Base-by-base conservation (phyloP, 2,888 invertebrate species). In the Hemicrepidius hirtus region DNA sequence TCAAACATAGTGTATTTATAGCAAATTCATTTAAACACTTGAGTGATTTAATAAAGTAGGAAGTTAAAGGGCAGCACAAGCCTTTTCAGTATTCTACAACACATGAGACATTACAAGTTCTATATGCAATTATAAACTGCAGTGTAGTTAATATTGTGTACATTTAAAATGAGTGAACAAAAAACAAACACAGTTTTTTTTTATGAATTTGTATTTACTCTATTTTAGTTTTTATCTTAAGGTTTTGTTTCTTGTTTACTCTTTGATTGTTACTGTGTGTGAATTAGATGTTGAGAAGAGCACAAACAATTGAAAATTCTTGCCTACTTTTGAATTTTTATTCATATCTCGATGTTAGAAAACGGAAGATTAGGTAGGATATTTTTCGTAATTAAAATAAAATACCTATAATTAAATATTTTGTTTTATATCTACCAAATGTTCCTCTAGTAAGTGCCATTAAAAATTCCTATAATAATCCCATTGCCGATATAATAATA, bases 321-420 rank as follows among this genome's bases (percentile, higher is more conserved):
- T 75, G 72, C 72, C 68, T 72, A 74, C 75, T 73, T 76, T 71
- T 76, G 72, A 72, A 72, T 77, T 76, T 76, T 72, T 70, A 77
- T 71, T 77, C 71, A 74, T 76, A 74, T 77, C 76, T 77, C 62
- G 76, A 75, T 77, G 77, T 77, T 77, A 76, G 74, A 76, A 78
- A 76, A 79, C 73, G 69, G 75, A 73, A 82, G 80, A 81, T 76
- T 80, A 81, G 80, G 83, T 84, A 85, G 84, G 82, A 83, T 85
- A 85, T 85, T 85, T 85, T 85, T 85, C 84, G 84, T 85, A 85
- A 84, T 82, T 84, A 83, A 84, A 32, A 84, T 82, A 83, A 82
- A 82, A 63, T 72, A 64, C 46, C 40, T 67, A 70, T 73, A 63
- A 70, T 63, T 50, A 65, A 16, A 13, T 4, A 1, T 13, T 1